Evolutionary conservation across 2,113 vertebrate genomes (phyloP), one percentile per base, ranked within the genome.

Genomic region (Toxostoma redivivum): DNA sequence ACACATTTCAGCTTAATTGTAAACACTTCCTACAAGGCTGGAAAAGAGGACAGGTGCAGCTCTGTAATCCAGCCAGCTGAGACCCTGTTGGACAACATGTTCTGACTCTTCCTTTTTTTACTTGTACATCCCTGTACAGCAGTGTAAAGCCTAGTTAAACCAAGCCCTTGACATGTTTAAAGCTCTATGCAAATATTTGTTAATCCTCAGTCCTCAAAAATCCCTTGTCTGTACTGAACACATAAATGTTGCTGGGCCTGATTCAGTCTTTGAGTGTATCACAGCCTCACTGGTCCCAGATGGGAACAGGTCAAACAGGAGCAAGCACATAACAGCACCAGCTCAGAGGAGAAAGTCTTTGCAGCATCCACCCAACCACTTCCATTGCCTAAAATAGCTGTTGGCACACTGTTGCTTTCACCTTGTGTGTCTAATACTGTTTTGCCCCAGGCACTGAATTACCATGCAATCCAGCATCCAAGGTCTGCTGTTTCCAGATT

Each of bases 121-220:
- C 72, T n/a, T 81, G 37, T 22, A 74, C 22, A 38, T 73, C 70
- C 44, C 57, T 31, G 31, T 40, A 35, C n/a, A 79, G 57, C 40
- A 69, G 24, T 13, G 51, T 74, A 90, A 93, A 90, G 15, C 56
- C 18, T 37, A 48, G 51, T 81, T 93, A 93, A 92, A 92, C 45
- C 51, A 90, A 95, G 25, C 38, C 72, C 72, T 86, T 74, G 80
- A 81, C 61, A 53, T 38, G 48, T 57, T 71, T 74, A 92, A 95
- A 90, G 86, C 57, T 84, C 76, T 88, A 67, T 95, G 54, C 88
- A 96, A 96, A 92, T 96, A 96, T 96, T 96, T 88, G 56, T 72
- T 90, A 93, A 96, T 94, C 50, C 50, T 51, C 79, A 88, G 19
- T 42, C 65, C 94, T 86, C 69, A 53, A 78, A 96, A 92, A 86